Percentiles rank a stretch among this genome's conserved stretches.
These are phyloP conservation scores for Sarcoramphus papa DNA, from an alignment of 2,797 vertebrate species.

Conservation along the genomic window DNA sequence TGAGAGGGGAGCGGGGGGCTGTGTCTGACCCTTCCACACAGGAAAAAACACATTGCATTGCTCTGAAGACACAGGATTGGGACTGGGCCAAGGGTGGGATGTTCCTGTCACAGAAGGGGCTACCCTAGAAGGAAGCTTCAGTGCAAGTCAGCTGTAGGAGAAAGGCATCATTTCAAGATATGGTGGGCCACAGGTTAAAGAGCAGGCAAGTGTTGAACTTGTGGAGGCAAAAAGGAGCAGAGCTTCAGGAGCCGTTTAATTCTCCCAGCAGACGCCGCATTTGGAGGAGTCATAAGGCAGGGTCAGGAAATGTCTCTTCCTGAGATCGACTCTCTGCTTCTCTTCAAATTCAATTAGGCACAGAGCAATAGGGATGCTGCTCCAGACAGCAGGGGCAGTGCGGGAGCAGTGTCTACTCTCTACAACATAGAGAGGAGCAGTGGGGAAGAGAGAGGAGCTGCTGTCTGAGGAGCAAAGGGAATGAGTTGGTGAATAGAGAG, in stretches of 20 bases:
- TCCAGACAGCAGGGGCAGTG: constrained; percentile 1
- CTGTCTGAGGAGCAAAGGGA: neutral
- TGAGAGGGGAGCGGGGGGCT: neutral
- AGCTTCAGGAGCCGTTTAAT: neutral
- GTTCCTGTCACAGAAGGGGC: neutral
- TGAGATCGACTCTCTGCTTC: neutral
- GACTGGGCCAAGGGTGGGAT: neutral
- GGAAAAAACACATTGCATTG: neutral
- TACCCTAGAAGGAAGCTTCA: neutral
- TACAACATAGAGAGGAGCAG: neutral
- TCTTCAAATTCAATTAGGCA: neutral
- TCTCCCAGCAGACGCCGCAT: fast-evolving
- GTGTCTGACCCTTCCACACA: neutral
- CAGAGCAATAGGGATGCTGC: neutral
- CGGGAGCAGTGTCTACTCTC: neutral
- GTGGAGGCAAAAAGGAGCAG: neutral
- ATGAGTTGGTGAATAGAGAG: neutral
- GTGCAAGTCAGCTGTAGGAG: neutral
- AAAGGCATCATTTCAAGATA: neutral
- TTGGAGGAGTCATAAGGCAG: neutral
- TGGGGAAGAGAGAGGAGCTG: neutral
- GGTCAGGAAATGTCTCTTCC: neutral
- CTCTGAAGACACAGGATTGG: neutral
- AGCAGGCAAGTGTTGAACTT: neutral
- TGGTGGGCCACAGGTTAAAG: neutral